phyloP scores from a whole-genome alignment of 2,113 vertebrate genomes.

The Sinocyclocheilus grahami region DNA sequence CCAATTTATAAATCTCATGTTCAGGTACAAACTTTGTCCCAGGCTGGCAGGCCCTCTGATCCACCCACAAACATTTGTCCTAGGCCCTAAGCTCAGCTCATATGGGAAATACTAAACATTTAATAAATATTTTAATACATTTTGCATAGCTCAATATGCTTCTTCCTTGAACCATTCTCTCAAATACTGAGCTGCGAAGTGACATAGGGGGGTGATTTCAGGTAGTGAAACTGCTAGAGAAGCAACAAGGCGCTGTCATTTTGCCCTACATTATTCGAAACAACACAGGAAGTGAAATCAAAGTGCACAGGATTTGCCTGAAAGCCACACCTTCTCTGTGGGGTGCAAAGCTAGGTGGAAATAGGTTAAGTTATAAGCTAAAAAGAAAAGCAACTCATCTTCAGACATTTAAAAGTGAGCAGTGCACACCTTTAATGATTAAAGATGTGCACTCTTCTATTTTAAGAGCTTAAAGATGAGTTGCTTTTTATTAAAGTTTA shows the following conservation, averaged over 20 bases:
- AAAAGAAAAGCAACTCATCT: background rate
- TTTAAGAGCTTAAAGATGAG: too few species aligned
- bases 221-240: conserved; percentile 38
- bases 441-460: too few species aligned
- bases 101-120: background rate
- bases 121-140: background rate
- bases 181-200: background rate
- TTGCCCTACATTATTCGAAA: conserved; percentile 60
- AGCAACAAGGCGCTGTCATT: background rate
- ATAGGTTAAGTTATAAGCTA: conserved; percentile 27
- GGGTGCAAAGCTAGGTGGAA: conserved; percentile 33
- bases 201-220: background rate
- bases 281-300: conserved; percentile 65
- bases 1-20: background rate
- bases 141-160: background rate
- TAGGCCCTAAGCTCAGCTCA: background rate
- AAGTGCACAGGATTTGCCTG: conserved; percentile 48
- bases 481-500: too few species aligned
- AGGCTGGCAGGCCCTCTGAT: background rate
- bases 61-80: background rate
- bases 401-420: background rate
- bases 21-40: background rate
- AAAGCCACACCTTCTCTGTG: conserved; percentile 3
- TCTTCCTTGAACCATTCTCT: background rate
- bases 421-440: background rate